Conservation (phyloP, 2,797 vertebrate species). For the Crax fasciolata region DNA sequence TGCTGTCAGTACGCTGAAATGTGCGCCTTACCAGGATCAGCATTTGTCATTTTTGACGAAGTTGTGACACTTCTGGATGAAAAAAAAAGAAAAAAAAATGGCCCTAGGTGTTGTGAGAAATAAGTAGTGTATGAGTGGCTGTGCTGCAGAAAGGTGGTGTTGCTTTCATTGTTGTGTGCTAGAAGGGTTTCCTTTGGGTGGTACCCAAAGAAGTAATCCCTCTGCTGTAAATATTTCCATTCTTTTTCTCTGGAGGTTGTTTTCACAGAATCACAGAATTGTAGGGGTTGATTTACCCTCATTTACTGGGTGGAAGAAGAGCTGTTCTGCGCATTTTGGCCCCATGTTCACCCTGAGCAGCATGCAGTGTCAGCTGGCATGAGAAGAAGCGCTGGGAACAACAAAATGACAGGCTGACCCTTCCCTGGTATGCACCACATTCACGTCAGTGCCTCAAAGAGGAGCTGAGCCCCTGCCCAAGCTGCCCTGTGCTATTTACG, state of each 20-base stretch:
- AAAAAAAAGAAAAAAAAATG: no score
- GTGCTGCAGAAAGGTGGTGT: neutral
- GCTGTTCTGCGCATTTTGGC: neutral
- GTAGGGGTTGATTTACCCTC: neutral
- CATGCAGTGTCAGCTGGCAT: neutral
- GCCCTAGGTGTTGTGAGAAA: neutral
- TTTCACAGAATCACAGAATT: neutral
- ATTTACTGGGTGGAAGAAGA: neutral
- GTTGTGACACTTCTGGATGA: neutral
- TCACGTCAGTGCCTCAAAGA: neutral
- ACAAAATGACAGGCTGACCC: neutral
- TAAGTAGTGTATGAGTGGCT: neutral
- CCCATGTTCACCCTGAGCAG: neutral
- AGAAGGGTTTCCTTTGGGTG: neutral
- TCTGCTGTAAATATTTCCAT: neutral
- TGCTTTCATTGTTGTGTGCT: neutral
- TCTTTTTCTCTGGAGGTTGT: neutral
- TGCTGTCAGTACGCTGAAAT: neutral
- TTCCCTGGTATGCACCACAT: neutral
- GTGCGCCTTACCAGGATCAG: neutral
- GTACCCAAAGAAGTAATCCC: neutral
- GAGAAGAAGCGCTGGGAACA: neutral
- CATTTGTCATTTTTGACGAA: neutral
- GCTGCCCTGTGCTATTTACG: neutral
- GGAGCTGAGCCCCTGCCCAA: neutral